Evolutionary conservation across 2,888 invertebrate genomes (phyloP), one percentile per base, ranked within the genome.

Genomic region (Calliopum simillimum): DNA sequence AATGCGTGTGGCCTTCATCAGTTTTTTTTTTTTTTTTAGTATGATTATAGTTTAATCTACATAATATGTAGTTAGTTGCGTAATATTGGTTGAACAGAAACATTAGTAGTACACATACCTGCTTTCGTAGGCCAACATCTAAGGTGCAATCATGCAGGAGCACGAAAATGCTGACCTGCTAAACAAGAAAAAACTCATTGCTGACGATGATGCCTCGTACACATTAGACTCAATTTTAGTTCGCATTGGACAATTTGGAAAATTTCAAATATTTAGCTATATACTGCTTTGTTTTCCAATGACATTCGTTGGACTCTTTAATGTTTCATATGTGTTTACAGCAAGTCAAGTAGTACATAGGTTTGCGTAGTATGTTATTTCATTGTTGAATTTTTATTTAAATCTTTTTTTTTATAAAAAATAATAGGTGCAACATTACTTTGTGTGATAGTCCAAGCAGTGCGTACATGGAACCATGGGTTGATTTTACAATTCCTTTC

Each of bases 311-410:
- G 90, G 91, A 0, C 89, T 90, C 74, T 90, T 89, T 76, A 88
- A 89, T 79, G 88, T 91, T 77, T 90, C 90, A 65, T 93, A 90
- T 79, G 90, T 92, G 69, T 93, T 93, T 83, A 90, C 92, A 0
- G 91, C 93, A 3, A 90, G 90, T 72, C 88, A 90, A 70, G 86
- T 92, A 41, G 89, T 90, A n/a, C 91, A 93, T 86, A 91, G 93
- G 93, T 93, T 84, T 79, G 79, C 73, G 16, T 53, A n/a, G n/a
- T n/a, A n/a, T n/a, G n/a, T n/a, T 47, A 43, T 14, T 46, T 49
- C 12, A 63, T n/a, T 51, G 16, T n/a, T n/a, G 8, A 41, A 53
- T 2, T 33, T 23, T 56, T 4, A 56, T 56, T 56, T 56, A 16
- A 56, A 56, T n/a, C 8, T 6, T 2, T 8, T 33, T 33, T 33